A percentile compares a stretch with the other conserved stretches of the same genome.
Conservation (phyloP, 2,888 invertebrate species). For the Sussaba pulchella region DNA sequence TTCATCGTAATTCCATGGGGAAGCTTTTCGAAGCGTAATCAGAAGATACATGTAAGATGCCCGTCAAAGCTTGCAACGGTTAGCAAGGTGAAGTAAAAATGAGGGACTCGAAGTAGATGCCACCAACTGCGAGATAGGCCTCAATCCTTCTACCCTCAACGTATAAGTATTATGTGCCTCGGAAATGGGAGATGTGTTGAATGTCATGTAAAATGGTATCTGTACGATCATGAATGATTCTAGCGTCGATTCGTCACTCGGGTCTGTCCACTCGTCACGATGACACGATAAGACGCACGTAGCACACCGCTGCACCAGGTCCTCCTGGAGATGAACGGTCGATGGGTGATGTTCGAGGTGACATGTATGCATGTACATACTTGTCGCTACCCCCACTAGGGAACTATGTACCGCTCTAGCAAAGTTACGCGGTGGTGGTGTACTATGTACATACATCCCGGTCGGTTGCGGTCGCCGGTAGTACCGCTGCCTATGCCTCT, state of each 20-base stretch:
- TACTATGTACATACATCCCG: conserved; percentile 1
- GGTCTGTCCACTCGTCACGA: too few relatives aligned
- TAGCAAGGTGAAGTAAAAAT: conserved; percentile 22
- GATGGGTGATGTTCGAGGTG: not conserved
- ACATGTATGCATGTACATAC: not conserved
- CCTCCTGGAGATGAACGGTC: not conserved
- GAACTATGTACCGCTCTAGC: not conserved
- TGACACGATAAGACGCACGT: too few relatives aligned
- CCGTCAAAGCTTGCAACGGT: conserved; percentile 43
- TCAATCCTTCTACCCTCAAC: conserved; percentile 2
- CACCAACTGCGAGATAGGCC: conserved; percentile 51
- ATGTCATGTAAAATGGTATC: too few relatives aligned
- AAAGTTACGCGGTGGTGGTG: conserved; percentile 10
- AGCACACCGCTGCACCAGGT: too few relatives aligned
- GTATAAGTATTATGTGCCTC: too few relatives aligned
- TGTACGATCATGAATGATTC: too few relatives aligned
- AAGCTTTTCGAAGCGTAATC: too few relatives aligned
- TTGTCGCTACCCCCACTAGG: not conserved
- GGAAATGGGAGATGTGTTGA: too few relatives aligned
- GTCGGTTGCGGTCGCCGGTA: conserved; percentile 8
- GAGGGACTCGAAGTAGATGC: conserved; percentile 40
- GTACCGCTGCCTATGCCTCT: not conserved
- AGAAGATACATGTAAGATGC: too few relatives aligned
- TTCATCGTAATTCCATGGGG: conserved; percentile 61
- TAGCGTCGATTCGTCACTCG: too few relatives aligned